Evolutionary conservation across 2,797 vertebrate species (phyloP).

Genomic region (Tapirus indicus): DNA sequence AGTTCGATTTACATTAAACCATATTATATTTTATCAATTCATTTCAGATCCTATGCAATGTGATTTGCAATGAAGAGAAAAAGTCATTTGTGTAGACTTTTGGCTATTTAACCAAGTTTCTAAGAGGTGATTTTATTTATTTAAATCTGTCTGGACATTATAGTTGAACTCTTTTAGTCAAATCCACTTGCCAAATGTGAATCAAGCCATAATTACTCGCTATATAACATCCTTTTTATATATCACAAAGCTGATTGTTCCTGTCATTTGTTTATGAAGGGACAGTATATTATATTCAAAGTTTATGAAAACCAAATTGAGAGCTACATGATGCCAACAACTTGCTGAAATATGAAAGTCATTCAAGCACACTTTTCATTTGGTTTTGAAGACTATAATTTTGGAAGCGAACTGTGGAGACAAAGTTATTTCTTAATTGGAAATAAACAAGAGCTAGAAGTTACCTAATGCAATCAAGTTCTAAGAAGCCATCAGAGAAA

Average conservation of each 20-base stretch:
- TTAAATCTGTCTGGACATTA: not conserved
- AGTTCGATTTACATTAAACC: conserved; percentile 81
- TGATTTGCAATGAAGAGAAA: conserved; percentile 76
- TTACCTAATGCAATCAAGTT: not conserved
- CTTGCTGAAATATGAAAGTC: not conserved
- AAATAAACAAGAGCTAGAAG: not conserved
- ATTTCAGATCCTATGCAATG: conserved; percentile 65
- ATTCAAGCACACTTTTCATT: not conserved
- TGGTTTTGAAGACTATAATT: conserved; percentile 11
- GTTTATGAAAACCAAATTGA: conserved; percentile 7
- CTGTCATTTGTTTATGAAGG: not conserved
- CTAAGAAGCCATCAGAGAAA: not conserved
- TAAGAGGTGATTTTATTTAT: conserved; percentile 47
- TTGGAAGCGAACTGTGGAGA: not conserved
- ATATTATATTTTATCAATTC: conserved; percentile 75
- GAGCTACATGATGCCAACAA: not conserved
- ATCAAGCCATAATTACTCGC: not conserved
- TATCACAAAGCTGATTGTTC: not conserved
- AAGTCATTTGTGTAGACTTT: conserved; percentile 63
- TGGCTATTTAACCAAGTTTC: not conserved
- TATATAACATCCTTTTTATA: not conserved
- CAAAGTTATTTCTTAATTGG: not conserved
- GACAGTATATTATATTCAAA: not conserved
- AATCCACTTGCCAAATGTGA: conserved; percentile 24
- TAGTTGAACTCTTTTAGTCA: not conserved